These are phyloP conservation scores for Oceanodroma leucorhoa DNA, from an alignment of 2,797 vertebrate genomes.

Conservation along the genomic window DNA sequence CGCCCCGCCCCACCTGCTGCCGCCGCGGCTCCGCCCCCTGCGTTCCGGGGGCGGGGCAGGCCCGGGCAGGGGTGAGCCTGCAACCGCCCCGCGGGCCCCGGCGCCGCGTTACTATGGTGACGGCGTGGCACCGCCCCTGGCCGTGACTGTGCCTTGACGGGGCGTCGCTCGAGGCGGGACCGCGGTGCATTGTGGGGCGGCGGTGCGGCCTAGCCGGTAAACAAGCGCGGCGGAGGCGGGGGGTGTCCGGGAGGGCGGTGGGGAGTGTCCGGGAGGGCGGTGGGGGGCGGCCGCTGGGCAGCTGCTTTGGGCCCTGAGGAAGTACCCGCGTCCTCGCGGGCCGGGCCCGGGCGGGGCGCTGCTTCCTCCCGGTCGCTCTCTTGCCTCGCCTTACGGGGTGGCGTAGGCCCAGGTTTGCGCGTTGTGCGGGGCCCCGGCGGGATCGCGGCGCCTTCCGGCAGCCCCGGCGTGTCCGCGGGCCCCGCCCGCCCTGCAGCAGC, in stretches of 20 bases:
- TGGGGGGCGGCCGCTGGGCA: fast-evolving
- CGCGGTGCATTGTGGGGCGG: not conserved
- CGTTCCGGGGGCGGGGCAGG: not conserved
- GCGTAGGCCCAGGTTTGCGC: not conserved
- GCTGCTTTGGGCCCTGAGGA: fast-evolving
- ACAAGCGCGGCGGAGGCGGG: fast-evolving
- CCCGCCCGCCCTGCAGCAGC: too few relatives aligned
- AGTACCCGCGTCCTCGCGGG: fast-evolving
- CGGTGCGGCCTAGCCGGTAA: not conserved
- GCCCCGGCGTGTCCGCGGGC: not conserved
- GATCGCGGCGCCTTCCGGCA: not conserved
- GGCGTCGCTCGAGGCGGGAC: fast-evolving
- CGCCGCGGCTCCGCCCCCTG: not conserved
- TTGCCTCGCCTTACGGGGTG: too few relatives aligned
- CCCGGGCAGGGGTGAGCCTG: too few relatives aligned
- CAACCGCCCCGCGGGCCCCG: too few relatives aligned
- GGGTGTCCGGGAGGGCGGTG: fast-evolving
- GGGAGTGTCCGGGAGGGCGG: too few relatives aligned
- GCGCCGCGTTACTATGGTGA: not conserved
- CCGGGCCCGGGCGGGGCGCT: fast-evolving
- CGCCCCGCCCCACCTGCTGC: fast-evolving
- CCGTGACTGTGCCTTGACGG: fast-evolving
- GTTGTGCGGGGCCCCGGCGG: too few relatives aligned
- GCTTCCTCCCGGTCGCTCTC: fast-evolving
- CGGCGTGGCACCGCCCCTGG: not conserved